Conservation (phyloP, 2,888 invertebrate genomes). For the Hololepta plana region DNA sequence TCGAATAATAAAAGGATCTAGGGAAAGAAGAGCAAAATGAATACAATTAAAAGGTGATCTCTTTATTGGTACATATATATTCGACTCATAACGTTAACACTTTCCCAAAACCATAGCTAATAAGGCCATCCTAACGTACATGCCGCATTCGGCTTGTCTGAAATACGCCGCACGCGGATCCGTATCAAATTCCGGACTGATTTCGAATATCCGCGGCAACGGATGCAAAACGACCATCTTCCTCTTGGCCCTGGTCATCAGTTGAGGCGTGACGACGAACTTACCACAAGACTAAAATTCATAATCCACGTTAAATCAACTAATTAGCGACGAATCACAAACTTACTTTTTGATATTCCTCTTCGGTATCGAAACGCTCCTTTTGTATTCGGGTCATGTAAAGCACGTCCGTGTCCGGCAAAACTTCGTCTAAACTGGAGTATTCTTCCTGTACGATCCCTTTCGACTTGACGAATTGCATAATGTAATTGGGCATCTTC, state of each 20-base stretch:
- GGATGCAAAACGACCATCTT: constrained; percentile 97
- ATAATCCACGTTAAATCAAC: constrained; percentile 8
- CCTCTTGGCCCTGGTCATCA: constrained; percentile 87
- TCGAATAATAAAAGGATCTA: too few species aligned
- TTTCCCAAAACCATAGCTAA: constrained; percentile 74
- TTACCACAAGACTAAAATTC: constrained; percentile 69
- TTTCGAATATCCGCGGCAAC: constrained; percentile 85
- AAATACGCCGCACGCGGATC: constrained; percentile 98
- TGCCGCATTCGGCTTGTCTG: constrained; percentile 92
- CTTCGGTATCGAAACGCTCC: constrained; percentile 69
- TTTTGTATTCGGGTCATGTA: constrained; percentile 97
- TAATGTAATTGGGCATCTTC: constrained; percentile 80
- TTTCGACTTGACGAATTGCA: constrained; percentile 57
- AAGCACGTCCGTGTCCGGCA: constrained; percentile 88
- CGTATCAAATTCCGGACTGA: constrained; percentile 84
- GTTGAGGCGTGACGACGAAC: constrained; percentile 80
- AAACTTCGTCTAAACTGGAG: constrained; percentile 61
- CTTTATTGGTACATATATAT: too few species aligned
- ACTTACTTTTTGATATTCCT: constrained; percentile 70
- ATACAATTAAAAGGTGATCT: too few species aligned
- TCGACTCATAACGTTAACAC: too few species aligned
- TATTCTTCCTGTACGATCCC: constrained; percentile 62
- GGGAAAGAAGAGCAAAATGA: too few species aligned
- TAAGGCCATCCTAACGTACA: constrained; percentile 97
- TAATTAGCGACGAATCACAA: neutral